These are phyloP conservation scores for Argopecten irradians DNA, from an alignment of 1,140 invertebrate genomes.

Conservation along the genomic window DNA sequence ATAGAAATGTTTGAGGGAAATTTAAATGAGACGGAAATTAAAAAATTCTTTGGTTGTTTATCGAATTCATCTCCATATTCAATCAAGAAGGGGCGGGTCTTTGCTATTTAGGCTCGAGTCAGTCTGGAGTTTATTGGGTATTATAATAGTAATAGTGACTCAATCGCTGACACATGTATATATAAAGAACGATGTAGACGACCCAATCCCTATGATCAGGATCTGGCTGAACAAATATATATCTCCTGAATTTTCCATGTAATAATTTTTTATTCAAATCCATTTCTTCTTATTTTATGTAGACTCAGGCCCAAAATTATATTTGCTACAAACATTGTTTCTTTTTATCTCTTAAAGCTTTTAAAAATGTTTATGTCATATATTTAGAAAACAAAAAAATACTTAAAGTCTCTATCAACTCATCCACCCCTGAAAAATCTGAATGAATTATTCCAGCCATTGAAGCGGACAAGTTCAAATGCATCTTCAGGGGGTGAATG, in stretches of 20 bases:
- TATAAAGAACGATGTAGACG: not conserved
- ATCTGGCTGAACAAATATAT: not conserved
- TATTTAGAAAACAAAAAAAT: not conserved
- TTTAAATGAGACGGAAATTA: not conserved
- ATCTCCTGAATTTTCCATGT: not conserved
- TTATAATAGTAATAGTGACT: not conserved
- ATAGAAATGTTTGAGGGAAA: not conserved
- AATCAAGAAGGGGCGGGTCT: not conserved
- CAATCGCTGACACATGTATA: too few relatives aligned
- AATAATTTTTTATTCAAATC: not conserved
- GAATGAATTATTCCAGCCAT: too few relatives aligned
- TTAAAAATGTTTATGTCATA: not conserved
- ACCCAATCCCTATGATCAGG: not conserved
- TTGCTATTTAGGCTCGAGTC: not conserved
- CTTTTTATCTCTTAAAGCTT: too few relatives aligned
- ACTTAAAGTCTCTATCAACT: too few relatives aligned
- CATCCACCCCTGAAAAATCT: too few relatives aligned
- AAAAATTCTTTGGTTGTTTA: not conserved
- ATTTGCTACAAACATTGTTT: not conserved
- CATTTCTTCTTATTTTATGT: not conserved
- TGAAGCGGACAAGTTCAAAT: too few relatives aligned
- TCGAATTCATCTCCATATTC: not conserved
- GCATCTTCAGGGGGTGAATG: too few relatives aligned
- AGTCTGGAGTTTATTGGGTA: not conserved
- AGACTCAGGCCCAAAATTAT: not conserved